Evolutionary conservation across 2,888 invertebrate genomes (phyloP).

Genomic region (Lutraria lutraria): DNA sequence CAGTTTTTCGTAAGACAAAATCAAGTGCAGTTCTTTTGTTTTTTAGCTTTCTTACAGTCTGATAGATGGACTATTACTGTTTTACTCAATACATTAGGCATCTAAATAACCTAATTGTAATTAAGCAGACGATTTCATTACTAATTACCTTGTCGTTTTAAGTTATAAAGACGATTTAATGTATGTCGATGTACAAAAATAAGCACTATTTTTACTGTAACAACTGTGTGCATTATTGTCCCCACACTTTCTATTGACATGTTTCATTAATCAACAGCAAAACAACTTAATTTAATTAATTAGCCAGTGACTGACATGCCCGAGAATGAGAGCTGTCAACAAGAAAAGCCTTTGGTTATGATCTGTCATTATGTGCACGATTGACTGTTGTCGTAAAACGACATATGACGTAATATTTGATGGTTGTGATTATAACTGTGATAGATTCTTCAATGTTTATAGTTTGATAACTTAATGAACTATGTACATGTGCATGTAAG

Average conservation of each 20-base stretch:
- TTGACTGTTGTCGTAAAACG: conserved; percentile 57
- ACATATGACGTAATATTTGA: conserved; percentile 58
- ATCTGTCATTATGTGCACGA: conserved; percentile 28
- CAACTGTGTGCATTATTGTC: background rate
- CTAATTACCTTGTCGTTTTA: conserved; percentile 18
- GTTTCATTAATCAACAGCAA: background rate
- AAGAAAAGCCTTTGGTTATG: conserved; percentile 33
- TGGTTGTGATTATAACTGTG: conserved; percentile 50
- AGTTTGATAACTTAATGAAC: conserved; percentile 57
- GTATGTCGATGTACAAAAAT: background rate
- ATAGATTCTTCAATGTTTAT: conserved; percentile 53
- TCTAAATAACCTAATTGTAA: conserved; percentile 5
- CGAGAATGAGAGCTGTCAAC: conserved; percentile 25
- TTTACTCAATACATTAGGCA: background rate
- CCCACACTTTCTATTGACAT: conserved; percentile 8
- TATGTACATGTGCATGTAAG: conserved; percentile 57
- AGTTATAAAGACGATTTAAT: background rate
- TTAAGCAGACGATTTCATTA: conserved; percentile 10
- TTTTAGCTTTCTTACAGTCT: background rate
- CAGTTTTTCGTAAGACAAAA: background rate
- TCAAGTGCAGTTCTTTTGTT: too few relatives aligned
- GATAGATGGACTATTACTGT: background rate
- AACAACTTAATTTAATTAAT: conserved; percentile 44
- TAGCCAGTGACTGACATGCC: conserved; percentile 37
- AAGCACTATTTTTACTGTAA: background rate